Conservation (phyloP, 2,113 vertebrate genomes). For the Ophthalmolycus amberensis region DNA sequence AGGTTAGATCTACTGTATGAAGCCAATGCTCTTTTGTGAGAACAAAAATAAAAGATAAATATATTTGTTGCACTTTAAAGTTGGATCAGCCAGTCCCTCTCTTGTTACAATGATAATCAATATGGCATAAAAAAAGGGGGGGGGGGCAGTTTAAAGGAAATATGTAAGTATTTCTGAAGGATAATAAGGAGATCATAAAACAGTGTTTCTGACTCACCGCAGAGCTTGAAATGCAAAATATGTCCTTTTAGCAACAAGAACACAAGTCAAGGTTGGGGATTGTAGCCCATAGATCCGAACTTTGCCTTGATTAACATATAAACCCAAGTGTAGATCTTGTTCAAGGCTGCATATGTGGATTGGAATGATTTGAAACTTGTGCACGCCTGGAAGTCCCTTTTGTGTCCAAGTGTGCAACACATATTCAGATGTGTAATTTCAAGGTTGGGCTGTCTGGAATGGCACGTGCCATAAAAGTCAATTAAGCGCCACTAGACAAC, state of each 20-base stretch:
- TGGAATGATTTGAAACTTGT: background rate
- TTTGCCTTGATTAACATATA: conserved; percentile 47
- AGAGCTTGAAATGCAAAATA: conserved; percentile 20
- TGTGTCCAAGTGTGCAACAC: background rate
- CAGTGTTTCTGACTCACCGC: background rate
- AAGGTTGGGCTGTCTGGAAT: conserved; percentile 56
- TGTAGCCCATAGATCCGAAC: conserved; percentile 12
- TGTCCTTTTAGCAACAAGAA: conserved; percentile 11
- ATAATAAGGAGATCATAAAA: background rate
- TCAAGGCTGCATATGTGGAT: conserved; percentile 37
- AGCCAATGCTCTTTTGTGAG: background rate
- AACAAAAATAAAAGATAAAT: background rate
- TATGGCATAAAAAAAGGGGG: background rate
- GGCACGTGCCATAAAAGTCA: conserved; percentile 55
- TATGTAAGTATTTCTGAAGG: background rate
- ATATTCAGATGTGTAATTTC: conserved; percentile 51
- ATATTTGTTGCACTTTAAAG: background rate
- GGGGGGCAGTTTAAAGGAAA: no score
- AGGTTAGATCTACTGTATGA: background rate
- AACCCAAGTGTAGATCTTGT: conserved; percentile 35
- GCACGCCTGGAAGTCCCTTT: background rate
- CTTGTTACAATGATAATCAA: background rate
- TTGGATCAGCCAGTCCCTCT: no score
- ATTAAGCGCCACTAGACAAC: conserved; percentile 37
- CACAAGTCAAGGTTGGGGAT: conserved; percentile 27